Evolutionary conservation across 1,140 invertebrate species (phyloP).

Genomic region (Copidosoma floridanum): DNA sequence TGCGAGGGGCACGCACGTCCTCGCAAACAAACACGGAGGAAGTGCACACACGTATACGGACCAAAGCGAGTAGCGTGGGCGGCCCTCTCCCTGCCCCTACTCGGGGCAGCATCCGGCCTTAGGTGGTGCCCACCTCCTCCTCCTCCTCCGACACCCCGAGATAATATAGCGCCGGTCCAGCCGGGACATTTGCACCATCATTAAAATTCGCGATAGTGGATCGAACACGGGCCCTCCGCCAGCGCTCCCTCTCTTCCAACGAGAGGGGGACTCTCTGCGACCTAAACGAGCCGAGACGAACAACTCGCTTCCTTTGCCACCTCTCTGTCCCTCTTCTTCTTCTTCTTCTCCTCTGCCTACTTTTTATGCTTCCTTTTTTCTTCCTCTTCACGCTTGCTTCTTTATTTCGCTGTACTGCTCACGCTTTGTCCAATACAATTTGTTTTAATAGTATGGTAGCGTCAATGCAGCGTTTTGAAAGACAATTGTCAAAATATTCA

Average conservation of each 20-base stretch:
- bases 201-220: conserved; percentile 59
- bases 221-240: conserved; percentile 55
- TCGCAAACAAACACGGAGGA: not conserved
- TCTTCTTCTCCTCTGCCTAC: conserved; percentile 32
- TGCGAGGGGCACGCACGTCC: not conserved
- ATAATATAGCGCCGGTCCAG: conserved; percentile 55
- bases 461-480: not conserved
- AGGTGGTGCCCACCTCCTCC: conserved; percentile 35
- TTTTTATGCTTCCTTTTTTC: conserved; percentile 1
- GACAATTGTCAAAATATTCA: too few relatives aligned
- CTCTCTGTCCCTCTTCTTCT: too few relatives aligned
- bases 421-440: too few relatives aligned
- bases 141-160: conserved; percentile 31
- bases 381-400: not conserved
- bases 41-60: not conserved
- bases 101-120: conserved; percentile 55
- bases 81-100: conserved; percentile 20
- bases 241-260: conserved; percentile 42
- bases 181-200: conserved; percentile 56
- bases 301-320: too few relatives aligned
- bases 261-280: conserved; percentile 35
- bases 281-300: conserved; percentile 51
- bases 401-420: not conserved
- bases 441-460: too few relatives aligned
- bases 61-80: conserved; percentile 43